Evolutionary conservation across 2,888 invertebrate species (phyloP).

Genomic region (Chaetoderma sp.): DNA sequence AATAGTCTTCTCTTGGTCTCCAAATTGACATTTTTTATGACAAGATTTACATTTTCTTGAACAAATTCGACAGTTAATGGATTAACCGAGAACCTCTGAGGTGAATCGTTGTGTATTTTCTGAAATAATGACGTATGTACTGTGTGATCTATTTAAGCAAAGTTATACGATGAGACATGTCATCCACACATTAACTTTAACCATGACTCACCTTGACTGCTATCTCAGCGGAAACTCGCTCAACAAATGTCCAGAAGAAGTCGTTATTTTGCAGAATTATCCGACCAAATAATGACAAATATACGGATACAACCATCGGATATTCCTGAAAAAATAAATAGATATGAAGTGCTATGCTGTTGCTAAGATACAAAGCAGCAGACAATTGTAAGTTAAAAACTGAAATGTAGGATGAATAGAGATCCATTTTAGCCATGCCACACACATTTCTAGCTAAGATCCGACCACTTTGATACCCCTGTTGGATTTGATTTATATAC

Average conservation of each 20-base stretch:
- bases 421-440: neutral
- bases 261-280: conserved; percentile 74
- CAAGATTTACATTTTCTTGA: too few species aligned
- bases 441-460: neutral
- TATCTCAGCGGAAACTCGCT: conserved; percentile 52
- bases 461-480: too few species aligned
- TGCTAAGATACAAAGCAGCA: neutral
- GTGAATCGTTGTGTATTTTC: too few species aligned
- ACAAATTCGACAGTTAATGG: too few species aligned
- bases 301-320: conserved; percentile 81
- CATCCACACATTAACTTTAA: neutral
- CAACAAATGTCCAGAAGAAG: conserved; percentile 61
- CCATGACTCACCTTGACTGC: conserved; percentile 55
- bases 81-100: too few species aligned
- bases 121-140: too few species aligned
- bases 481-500: too few species aligned
- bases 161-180: too few species aligned
- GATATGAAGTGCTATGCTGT: neutral
- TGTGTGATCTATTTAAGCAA: too few species aligned
- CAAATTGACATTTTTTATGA: too few species aligned
- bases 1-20: too few species aligned
- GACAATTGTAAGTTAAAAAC: neutral
- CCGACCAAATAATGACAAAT: conserved; percentile 83
- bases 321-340: conserved; percentile 73
- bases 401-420: neutral